Evolutionary conservation across 2,797 vertebrate genomes (phyloP).

Genomic region (Margarornis squamiger): DNA sequence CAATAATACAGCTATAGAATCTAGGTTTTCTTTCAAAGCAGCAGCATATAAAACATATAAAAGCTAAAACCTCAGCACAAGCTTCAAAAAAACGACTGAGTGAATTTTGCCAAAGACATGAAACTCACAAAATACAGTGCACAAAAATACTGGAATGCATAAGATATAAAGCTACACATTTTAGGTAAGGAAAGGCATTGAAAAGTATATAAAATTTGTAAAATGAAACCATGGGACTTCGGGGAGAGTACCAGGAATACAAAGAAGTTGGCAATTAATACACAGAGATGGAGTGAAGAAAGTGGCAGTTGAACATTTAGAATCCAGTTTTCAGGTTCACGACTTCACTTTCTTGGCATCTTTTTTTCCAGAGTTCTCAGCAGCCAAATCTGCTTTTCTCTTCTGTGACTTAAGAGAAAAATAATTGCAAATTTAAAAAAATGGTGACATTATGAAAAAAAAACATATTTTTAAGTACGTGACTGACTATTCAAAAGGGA

Average conservation of each 20-base stretch:
- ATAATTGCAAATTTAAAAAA: constrained; percentile 33
- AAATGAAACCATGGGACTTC: constrained; percentile 69
- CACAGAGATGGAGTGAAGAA: constrained; percentile 69
- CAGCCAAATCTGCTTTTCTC: constrained; percentile 82
- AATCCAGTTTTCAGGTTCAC: constrained; percentile 64
- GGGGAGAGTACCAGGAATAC: constrained; percentile 72
- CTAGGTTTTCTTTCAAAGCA: constrained; percentile 79
- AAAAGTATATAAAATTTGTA: constrained; percentile 79
- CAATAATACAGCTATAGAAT: constrained; percentile 80
- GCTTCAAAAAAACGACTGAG: constrained; percentile 77
- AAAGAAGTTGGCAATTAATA: constrained; percentile 75
- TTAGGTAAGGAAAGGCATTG: constrained; percentile 68
- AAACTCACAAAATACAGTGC: constrained; percentile 79
- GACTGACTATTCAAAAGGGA: not conserved
- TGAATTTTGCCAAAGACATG: constrained; percentile 71
- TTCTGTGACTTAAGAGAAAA: constrained; percentile 79
- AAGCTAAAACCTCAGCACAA: constrained; percentile 83
- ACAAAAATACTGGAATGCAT: constrained; percentile 80
- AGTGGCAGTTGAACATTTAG: constrained; percentile 67
- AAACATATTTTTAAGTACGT: not conserved
- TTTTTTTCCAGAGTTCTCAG: constrained; percentile 82
- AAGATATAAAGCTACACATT: constrained; percentile 79
- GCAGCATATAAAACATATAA: constrained; percentile 84
- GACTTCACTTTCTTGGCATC: constrained; percentile 81
- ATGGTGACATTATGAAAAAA: not conserved